Evolutionary conservation across 2,797 vertebrate species (phyloP).

Genomic region (Lagorchestes hirsutus): DNA sequence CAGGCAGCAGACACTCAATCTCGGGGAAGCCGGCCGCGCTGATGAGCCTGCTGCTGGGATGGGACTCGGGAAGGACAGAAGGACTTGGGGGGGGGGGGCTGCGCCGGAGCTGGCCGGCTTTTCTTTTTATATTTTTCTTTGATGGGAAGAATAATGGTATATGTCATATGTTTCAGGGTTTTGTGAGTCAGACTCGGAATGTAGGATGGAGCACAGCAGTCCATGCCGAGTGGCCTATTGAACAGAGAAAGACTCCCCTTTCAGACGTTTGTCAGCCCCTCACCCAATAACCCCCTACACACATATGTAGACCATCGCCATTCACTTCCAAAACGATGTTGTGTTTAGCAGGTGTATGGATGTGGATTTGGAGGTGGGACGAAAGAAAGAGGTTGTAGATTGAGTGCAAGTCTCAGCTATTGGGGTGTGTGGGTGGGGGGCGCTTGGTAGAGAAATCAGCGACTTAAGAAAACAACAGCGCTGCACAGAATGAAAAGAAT

Average conservation of each 20-base stretch:
- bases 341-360: conserved; percentile 37
- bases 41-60: neutral
- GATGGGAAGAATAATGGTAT: conserved; percentile 66
- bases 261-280: conserved; percentile 36
- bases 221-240: conserved; percentile 66
- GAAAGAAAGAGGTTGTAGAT: conserved; percentile 21
- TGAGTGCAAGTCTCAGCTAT: conserved; percentile 74
- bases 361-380: conserved; percentile 16
- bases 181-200: conserved; percentile 76
- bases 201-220: conserved; percentile 68
- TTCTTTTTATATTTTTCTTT: conserved; percentile 15
- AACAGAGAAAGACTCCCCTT: conserved; percentile 15
- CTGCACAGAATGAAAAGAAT: conserved; percentile 39
- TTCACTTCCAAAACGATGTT: conserved; percentile 29
- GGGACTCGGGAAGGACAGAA: conserved; percentile 1
- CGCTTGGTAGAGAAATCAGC: conserved; percentile 11
- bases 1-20: neutral
- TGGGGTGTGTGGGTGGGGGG: neutral
- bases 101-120: conserved; percentile 32
- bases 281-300: neutral
- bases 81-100: neutral
- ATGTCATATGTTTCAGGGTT: conserved; percentile 69
- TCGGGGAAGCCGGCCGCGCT: neutral
- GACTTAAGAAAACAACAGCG: conserved; percentile 54
- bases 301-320: neutral